Conservation (phyloP, 2,113 vertebrate genomes). For the Gobio gobio region DNA sequence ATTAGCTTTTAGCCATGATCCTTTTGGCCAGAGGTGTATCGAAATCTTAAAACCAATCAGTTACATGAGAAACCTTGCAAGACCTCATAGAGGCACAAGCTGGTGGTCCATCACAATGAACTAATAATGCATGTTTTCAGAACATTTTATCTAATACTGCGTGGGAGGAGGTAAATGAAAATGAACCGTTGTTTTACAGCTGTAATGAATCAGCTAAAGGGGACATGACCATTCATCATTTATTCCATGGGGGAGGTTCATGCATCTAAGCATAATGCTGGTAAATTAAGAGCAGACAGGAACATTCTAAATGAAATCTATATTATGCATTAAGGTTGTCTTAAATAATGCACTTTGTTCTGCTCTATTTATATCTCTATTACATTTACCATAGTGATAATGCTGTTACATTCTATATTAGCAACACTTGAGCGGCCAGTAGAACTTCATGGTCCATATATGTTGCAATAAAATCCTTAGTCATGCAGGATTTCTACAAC, state of each 20-base stretch:
- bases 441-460: background rate
- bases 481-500: background rate
- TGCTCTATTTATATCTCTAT: no score
- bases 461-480: background rate
- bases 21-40: background rate
- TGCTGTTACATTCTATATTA: background rate
- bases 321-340: background rate
- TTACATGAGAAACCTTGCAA: background rate
- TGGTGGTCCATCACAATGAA: background rate
- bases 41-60: constrained; percentile 9
- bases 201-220: constrained; percentile 22
- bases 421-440: background rate
- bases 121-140: background rate
- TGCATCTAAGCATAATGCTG: constrained; percentile 7
- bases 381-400: background rate
- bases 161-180: constrained; percentile 18
- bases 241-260: constrained; percentile 1
- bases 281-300: background rate
- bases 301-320: background rate
- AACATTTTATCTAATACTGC: constrained; percentile 27
- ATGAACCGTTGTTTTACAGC: background rate
- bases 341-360: background rate
- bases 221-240: constrained; percentile 31
- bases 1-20: constrained; percentile 18
- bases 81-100: background rate